Base-by-base conservation (phyloP, 2,113 vertebrate genomes). In the Antechinus stuartii region DNA sequence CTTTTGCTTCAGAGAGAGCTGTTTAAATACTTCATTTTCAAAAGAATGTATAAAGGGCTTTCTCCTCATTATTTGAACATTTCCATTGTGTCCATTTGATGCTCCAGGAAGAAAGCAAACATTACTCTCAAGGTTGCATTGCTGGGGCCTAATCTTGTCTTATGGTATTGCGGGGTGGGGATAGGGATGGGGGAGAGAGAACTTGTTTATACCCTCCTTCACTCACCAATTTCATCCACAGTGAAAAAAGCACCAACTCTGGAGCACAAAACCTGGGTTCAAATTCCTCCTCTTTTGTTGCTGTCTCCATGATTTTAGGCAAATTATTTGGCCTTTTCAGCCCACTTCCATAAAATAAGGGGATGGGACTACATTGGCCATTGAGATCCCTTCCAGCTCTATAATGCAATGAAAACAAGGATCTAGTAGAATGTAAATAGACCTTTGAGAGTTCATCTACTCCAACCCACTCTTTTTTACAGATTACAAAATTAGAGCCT, bases 1-100 rank as follows among this genome's bases (percentile, higher is more conserved):
- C 68, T 84, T 93, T 96, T 93, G 54, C 96, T 96, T 96, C 55
- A 92, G 47, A 56, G 91, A 42, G 3, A 90, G 91, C 0, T 57
- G 0, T 90, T 96, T 68, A 53, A 96, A 96, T 95, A n/a, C 0
- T 95, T 8, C 84, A 95, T 92, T 95, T 95, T 97, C 49, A 90
- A 91, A 93, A 2, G 56, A 91, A 96, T 96, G 0, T 96, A 94
- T 1, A 94, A 53, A 76, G 5, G 93, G 56, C 0, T 10, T 92
- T 91, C 35, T 5, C 42, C 91, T 55, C 49, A 92, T 91, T 55
- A 12, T 93, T 35, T 90, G 23, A 84, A 57, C 91, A 92, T 91
- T 95, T 96, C 55, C 1, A 91, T 54, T 24, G 91, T 35, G 14
- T 89, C 1, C 54, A 35, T 93, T 54, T 61, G 57, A 25, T 46